phyloP scores from a whole-genome alignment of 2,113 vertebrate species.

The Dascyllus trimaculatus region DNA sequence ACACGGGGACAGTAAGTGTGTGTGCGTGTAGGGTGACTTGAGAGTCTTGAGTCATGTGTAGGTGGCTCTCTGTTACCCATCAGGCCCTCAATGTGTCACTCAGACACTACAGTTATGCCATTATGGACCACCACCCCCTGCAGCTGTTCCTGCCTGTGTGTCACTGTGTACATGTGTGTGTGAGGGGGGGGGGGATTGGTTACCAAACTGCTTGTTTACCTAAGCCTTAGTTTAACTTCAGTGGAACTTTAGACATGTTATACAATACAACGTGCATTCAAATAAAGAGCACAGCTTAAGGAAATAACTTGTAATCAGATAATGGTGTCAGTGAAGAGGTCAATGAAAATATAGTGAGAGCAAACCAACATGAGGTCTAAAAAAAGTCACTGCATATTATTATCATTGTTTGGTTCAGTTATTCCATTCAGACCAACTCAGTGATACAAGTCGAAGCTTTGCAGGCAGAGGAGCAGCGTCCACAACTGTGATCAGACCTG shows the following conservation, averaged over 20 bases:
- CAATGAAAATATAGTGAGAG: neutral
- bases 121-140: slow-evolving; percentile 59
- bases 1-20: slow-evolving; percentile 35
- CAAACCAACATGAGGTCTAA: neutral
- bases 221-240: slow-evolving; percentile 56
- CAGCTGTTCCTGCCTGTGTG: slow-evolving; percentile 77
- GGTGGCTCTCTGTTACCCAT: slow-evolving; percentile 69
- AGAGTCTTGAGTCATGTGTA: slow-evolving; percentile 51
- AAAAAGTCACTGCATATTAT: neutral
- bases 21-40: slow-evolving; percentile 12
- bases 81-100: slow-evolving; percentile 74
- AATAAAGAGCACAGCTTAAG: slow-evolving; percentile 15
- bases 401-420: neutral
- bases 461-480: neutral
- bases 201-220: slow-evolving; percentile 70
- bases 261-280: slow-evolving; percentile 27
- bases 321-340: neutral
- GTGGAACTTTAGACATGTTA: slow-evolving; percentile 33
- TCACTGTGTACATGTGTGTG: slow-evolving; percentile 40
- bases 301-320: neutral
- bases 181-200: slow-evolving; percentile 21
- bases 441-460: neutral
- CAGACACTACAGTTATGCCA: slow-evolving; percentile 76
- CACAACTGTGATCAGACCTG: neutral
- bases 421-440: neutral